These are phyloP conservation scores for Brachyalestes nurse DNA, from an alignment of 2,797 vertebrate genomes.

Conservation along the genomic window DNA sequence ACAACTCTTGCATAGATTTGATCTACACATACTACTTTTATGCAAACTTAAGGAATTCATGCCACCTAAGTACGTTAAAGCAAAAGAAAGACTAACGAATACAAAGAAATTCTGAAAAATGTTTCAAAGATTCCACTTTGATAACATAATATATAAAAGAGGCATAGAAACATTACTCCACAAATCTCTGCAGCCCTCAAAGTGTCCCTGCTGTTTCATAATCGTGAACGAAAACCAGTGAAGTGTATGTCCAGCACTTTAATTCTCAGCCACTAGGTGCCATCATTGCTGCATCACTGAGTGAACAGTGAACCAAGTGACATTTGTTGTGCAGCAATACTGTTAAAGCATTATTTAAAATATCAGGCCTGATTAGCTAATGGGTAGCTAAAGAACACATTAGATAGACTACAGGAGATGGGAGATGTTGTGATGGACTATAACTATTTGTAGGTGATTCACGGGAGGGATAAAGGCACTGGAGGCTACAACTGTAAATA, in stretches of 20 bases:
- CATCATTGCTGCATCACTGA: background rate
- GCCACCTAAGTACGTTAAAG: no score
- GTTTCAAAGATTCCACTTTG: no score
- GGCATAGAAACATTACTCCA: background rate
- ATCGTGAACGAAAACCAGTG: background rate
- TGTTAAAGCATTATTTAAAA: background rate
- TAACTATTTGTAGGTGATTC: background rate
- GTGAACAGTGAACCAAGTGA: background rate
- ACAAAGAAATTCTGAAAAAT: no score
- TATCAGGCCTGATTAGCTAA: background rate
- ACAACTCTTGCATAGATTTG: no score
- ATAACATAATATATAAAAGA: no score
- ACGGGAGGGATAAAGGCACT: background rate
- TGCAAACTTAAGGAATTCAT: no score
- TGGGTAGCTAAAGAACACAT: no score
- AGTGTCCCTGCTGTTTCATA: background rate
- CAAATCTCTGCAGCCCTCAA: background rate
- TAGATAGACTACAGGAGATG: background rate
- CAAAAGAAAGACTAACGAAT: no score
- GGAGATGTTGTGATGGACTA: background rate
- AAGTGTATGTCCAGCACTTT: background rate
- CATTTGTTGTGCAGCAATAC: background rate
- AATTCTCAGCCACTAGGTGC: background rate
- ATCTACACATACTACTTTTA: no score
- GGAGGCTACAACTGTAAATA: background rate